Conservation (phyloP, 2,113 vertebrate genomes). For the Muscicapa adusta region DNA sequence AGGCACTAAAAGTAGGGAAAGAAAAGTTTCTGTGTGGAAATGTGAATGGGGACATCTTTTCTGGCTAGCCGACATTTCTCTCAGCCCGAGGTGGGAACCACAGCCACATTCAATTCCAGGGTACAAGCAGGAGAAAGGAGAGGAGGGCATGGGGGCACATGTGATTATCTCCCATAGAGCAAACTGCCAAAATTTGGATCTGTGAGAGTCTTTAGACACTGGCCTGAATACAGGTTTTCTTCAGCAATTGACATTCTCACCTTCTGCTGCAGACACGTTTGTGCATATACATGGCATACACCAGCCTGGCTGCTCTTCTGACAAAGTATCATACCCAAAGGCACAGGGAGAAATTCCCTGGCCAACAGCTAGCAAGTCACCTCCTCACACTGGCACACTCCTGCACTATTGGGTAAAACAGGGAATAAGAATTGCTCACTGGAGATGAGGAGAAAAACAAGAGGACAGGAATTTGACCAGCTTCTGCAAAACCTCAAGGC, state of each 20-base stretch:
- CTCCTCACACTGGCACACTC: not conserved
- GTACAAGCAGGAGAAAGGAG: not conserved
- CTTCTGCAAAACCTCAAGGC: not conserved
- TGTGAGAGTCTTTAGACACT: not conserved
- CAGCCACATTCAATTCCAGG: not conserved
- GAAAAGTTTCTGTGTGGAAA: conserved; percentile 60
- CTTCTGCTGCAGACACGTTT: not conserved
- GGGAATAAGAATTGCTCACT: not conserved
- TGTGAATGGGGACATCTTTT: conserved; percentile 48
- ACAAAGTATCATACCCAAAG: not conserved
- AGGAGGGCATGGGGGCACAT: not conserved
- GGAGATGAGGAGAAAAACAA: not conserved
- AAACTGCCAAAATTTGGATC: not conserved
- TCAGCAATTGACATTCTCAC: not conserved
- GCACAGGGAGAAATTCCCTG: not conserved
- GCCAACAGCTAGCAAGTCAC: not conserved
- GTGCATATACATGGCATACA: rapidly evolving
- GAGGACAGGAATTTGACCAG: not conserved
- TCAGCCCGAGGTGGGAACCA: not conserved
- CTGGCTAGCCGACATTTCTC: not conserved
- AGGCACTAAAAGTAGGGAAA: conserved; percentile 51
- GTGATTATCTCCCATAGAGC: not conserved
- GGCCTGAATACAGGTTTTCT: not conserved
- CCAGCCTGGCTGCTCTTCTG: not conserved
- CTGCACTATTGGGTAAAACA: not conserved